phyloP scores from a whole-genome alignment of 2,113 vertebrate species.

The Cebus imitator region DNA sequence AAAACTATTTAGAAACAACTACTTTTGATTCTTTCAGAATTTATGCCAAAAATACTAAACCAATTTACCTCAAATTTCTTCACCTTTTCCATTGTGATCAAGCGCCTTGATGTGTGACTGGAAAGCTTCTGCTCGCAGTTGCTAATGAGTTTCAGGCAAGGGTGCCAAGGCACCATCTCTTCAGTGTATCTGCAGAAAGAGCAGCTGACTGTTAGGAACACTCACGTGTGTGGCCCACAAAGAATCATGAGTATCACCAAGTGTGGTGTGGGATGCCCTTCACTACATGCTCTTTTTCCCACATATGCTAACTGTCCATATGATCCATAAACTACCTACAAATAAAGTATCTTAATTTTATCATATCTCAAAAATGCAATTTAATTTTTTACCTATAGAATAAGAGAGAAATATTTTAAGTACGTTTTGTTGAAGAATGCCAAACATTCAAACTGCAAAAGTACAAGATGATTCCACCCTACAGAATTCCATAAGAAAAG shows the following conservation, averaged over 20 bases:
- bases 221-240: constrained; percentile 24
- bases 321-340: not conserved
- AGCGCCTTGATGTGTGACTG: constrained; percentile 94
- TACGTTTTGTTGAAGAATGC: not conserved
- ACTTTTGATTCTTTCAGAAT: not conserved
- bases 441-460: constrained; percentile 43
- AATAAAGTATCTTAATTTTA: not conserved
- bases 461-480: not conserved
- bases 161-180: constrained; percentile 93
- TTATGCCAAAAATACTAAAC: not conserved
- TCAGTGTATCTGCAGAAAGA: constrained; percentile 91
- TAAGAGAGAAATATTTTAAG: not conserved
- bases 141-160: constrained; percentile 94
- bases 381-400: not conserved
- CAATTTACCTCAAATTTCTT: constrained; percentile 93
- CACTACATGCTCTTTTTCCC: not conserved
- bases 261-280: not conserved
- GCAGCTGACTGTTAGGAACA: constrained; percentile 64
- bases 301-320: not conserved
- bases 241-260: constrained; percentile 1
- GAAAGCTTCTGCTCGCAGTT: constrained; percentile 97
- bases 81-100: constrained; percentile 98
- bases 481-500: not conserved
- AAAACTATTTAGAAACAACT: constrained; percentile 11
- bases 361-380: not conserved